Evolutionary conservation across 2,797 vertebrate species (phyloP).

Genomic region (Masticophis lateralis): DNA sequence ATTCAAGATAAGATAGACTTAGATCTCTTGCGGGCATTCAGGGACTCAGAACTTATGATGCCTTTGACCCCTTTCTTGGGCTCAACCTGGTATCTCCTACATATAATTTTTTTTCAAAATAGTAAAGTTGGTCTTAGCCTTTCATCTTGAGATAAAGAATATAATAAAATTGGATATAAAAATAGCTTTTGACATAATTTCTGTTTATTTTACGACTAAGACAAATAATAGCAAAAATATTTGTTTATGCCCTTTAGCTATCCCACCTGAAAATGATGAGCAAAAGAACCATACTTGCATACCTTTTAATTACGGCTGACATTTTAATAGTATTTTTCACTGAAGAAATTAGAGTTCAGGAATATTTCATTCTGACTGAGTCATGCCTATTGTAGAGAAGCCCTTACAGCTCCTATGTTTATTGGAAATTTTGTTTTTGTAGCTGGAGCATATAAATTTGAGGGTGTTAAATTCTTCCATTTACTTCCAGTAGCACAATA

Average conservation of each 20-base stretch:
- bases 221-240: background rate
- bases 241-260: background rate
- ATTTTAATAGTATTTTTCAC: background rate
- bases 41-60: background rate
- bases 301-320: background rate
- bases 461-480: slow-evolving; percentile 1
- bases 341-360: background rate
- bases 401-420: slow-evolving; percentile 7
- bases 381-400: background rate
- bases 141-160: background rate
- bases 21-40: background rate
- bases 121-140: background rate
- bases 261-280: background rate
- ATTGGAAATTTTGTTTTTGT: slow-evolving; percentile 31
- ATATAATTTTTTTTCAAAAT: background rate
- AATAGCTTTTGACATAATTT: background rate
- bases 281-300: background rate
- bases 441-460: slow-evolving; percentile 14
- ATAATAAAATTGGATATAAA: background rate
- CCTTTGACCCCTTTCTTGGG: background rate
- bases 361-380: background rate
- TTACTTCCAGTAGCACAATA: slow-evolving; percentile 40
- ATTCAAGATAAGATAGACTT: background rate
- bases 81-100: background rate
- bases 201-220: background rate